These are phyloP conservation scores for Pinctada fucata DNA, from an alignment of 2,888 invertebrate genomes.

Conservation along the genomic window DNA sequence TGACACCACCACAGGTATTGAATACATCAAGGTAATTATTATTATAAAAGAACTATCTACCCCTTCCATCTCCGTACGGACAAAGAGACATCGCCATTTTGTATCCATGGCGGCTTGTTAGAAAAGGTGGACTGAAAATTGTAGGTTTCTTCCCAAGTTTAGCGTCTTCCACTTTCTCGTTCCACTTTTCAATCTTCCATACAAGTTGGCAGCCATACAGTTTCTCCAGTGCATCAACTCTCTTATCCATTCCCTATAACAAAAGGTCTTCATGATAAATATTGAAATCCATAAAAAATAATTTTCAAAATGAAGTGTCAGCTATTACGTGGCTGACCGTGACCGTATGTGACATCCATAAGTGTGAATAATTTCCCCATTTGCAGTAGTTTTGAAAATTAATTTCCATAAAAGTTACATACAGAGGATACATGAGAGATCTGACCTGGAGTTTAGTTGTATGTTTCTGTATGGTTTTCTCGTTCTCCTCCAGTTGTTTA, in stretches of 20 bases:
- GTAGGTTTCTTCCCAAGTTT: conserved; percentile 71
- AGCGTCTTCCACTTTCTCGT: conserved; percentile 71
- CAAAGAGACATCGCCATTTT: conserved; percentile 74
- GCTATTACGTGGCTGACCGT: no score
- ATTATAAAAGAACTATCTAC: conserved; percentile 43
- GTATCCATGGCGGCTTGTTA: conserved; percentile 77
- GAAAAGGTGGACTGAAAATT: conserved; percentile 75
- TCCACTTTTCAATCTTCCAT: conserved; percentile 76
- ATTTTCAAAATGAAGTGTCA: no score
- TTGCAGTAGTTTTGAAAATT: no score
- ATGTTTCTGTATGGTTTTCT: conserved; percentile 52
- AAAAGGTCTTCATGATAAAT: background rate
- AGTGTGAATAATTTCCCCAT: no score
- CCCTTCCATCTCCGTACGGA: conserved; percentile 73
- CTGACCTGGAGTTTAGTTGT: background rate
- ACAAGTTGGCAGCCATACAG: conserved; percentile 76
- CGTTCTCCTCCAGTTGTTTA: conserved; percentile 54
- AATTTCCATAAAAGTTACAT: no score
- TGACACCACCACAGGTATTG: no score
- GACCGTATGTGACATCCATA: no score
- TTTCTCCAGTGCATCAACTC: conserved; percentile 72
- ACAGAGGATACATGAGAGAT: no score
- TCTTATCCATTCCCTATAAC: conserved; percentile 41
- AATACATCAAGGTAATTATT: no score
- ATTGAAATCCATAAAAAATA: no score